Conservation (phyloP, 2,888 invertebrate genomes). For the Drosophila mettleri region DNA sequence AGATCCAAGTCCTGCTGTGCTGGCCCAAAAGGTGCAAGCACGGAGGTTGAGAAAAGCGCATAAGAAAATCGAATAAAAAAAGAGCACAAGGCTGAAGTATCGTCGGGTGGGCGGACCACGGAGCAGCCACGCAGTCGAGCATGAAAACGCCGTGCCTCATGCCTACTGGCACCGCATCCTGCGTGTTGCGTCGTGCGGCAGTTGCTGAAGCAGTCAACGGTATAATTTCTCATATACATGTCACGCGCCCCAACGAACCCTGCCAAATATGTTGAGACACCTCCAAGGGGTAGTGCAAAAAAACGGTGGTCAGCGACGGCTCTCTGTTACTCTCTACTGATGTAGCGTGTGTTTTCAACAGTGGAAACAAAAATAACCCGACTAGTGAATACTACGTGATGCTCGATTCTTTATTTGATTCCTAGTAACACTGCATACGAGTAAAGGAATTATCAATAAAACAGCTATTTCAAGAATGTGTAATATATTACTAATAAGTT, state of each 20-base stretch:
- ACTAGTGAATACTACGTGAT: constrained; percentile 17
- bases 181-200: constrained; percentile 25
- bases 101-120: neutral
- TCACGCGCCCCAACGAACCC: constrained; percentile 76
- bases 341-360: constrained; percentile 14
- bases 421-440: neutral
- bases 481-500: too few species aligned
- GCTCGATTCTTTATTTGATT: too few species aligned
- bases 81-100: constrained; percentile 20
- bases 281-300: constrained; percentile 17
- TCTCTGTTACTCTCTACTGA: constrained; percentile 12
- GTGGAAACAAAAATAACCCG: neutral
- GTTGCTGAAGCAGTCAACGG: constrained; percentile 72
- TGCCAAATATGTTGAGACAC: constrained; percentile 72
- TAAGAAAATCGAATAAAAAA: constrained; percentile 55
- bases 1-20: constrained; percentile 33
- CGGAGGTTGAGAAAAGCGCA: constrained; percentile 22
- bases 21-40: constrained; percentile 45
- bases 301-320: constrained; percentile 33
- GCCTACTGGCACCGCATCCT: too few species aligned
- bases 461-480: too few species aligned
- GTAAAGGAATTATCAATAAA: too few species aligned
- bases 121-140: constrained; percentile 54
- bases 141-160: constrained; percentile 72
- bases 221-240: constrained; percentile 82